Evolutionary conservation across 1,140 invertebrate species (phyloP), one percentile per base, ranked within the genome.

Genomic region (Pemphigus obesinymphae): DNA sequence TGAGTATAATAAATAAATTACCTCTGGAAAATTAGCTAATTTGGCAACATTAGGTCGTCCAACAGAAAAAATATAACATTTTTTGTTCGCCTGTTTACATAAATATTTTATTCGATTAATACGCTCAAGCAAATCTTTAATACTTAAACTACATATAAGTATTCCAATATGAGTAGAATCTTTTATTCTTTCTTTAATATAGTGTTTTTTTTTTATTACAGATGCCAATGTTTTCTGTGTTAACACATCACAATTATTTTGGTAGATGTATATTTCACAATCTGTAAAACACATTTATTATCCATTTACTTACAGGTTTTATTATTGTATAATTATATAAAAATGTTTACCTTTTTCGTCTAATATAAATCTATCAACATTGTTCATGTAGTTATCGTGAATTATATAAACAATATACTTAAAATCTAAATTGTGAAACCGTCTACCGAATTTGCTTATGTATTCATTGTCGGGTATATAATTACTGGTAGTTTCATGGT

Each of bases 41-140:
- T 99, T 99, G 1, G 93, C 91, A 58, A 93, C 91, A 89, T 96
- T 98, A 23, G 96, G 92, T 88, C 96, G 96, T 3, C 96, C 96
- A 76, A 98, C 93, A 43, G 94, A 94, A 63, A 98, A 91, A n/a
- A 95, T 92, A 85, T 98, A 97, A 76, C 91, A 92, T 85, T 95
- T 96, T 86, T 96, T 96, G 0, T 92, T 92, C 53, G 92, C 91
- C 53, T 88, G 86, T 85, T 91, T 92, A 1, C 95, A 89, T 43
- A 95, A 87, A 53, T 89, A 86, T 87, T 95, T 95, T 63, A 97
- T 87, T 83, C 91, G 89, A 23, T 89, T 87, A n/a, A 97, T 92
- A 31, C 94, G 91, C 61, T 91, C 89, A 15, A 93, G 88, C 85
- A 96, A 97, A 85, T 94, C 91, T 58, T 92, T 89, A 8, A 96